Conservation (phyloP, 2,888 invertebrate species). For the Loripinus fragilis region DNA sequence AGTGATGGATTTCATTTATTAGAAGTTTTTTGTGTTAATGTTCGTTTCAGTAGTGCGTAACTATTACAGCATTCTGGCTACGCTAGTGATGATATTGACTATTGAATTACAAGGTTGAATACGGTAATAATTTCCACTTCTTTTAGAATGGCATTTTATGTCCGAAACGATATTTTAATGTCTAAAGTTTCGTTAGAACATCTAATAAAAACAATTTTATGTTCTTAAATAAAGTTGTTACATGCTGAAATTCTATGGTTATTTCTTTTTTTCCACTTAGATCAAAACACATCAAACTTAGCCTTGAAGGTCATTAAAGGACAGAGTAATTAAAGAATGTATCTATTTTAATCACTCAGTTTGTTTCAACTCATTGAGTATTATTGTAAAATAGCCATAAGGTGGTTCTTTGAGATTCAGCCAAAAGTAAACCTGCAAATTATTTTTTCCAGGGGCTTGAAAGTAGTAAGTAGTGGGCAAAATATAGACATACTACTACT, state of each 20-base stretch:
- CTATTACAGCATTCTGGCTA: too few species aligned
- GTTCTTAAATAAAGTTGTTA: constrained; percentile 5
- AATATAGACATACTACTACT: too few species aligned
- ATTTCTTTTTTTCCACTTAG: not conserved
- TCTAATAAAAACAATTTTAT: constrained; percentile 12
- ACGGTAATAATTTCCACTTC: not conserved
- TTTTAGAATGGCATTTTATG: not conserved
- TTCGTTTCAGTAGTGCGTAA: too few species aligned
- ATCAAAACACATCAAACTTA: constrained; percentile 14
- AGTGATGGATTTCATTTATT: too few species aligned
- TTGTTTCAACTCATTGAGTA: constrained; percentile 9
- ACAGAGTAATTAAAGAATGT: not conserved
- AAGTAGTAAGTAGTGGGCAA: too few species aligned
- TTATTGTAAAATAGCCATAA: constrained; percentile 6
- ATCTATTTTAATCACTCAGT: constrained; percentile 1
- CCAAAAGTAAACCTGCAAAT: too few species aligned
- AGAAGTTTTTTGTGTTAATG: too few species aligned
- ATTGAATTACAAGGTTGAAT: too few species aligned
- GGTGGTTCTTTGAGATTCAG: not conserved
- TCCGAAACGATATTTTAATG: constrained; percentile 11
- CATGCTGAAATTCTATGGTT: not conserved
- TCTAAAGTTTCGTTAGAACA: constrained; percentile 15
- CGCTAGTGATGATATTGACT: too few species aligned
- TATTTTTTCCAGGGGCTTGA: too few species aligned
- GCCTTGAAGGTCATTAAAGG: not conserved